Evolutionary conservation across 2,888 invertebrate species (phyloP), one percentile per base, ranked within the genome.

Genomic region (Drosophila austrosaltans): DNA sequence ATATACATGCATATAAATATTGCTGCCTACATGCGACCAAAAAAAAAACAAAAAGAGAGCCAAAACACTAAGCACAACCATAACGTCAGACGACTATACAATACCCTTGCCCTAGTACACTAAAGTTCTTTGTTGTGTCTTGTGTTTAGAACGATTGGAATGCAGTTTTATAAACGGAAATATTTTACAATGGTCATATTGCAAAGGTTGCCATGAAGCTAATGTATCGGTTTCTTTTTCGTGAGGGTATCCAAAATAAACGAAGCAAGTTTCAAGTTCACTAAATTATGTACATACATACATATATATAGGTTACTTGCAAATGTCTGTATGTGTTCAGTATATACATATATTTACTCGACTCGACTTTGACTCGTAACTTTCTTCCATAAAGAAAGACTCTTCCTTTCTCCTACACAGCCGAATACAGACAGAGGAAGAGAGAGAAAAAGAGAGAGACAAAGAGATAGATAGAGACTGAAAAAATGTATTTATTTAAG

Each of bases 401-500:
- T 66, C 70, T 48, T 48, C 12, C 25, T 22, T 10, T 48, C 25
- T 10, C 48, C 48, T 48, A 48, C 10, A 58, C 69, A 72, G 58
- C 12, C 20, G 58, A 39, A 54, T 32, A 42, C 54, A 57, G 54
- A 61, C 73, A 68, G 68, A 75, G 10, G 4, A 25, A 48, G 48
- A 2, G 22, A 12, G 12, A 12, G 36, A 61, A 42, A 54, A 44
- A 12, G 12, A 12, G 44, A 44, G 44, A 4, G 20, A 8, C 3
- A 8, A 5, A 16, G 42, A 42, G 16, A 16, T n/a, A 42, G 42
- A 16, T n/a, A 42, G n/a, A 16, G 16, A 20, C 16, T 25, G 48
- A 48, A 48, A 70, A 69, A 82, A 74, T 72, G 84, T 89, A 88
- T 88, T 88, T 83, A 83, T 83, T 89, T 78, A 89, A 83, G 82